Base-by-base conservation (phyloP, 2,888 invertebrate genomes). In the Nephrotoma flavescens region DNA sequence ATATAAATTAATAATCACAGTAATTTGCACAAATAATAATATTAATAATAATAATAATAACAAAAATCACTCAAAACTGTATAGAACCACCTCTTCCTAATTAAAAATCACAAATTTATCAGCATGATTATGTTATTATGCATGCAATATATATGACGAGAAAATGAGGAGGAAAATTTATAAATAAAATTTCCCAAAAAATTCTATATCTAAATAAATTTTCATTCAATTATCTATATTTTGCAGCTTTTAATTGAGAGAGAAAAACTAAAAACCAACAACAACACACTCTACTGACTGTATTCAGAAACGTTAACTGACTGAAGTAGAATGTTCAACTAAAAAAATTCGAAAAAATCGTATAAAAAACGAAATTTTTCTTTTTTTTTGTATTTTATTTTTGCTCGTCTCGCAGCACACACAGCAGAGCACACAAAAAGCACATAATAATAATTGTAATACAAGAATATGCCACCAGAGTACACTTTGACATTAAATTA, bases 221-320 rank as follows among this genome's bases (percentile, higher is more conserved):
- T 71, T 71, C 31, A 31, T 71, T 71, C 71, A 71, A 71, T 71
- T 71, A 71, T 71, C 71, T 71, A 71, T 44, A 44, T 44, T 71
- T 71, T 71, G 31, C 31, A 71, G 71, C 71, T 71, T 71, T 71
- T 71, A 71, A 84, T 84, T 84, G 84, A 84, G 84, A 84, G 42
- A 84, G 41, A 84, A 84, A 41, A 84, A 42, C n/a, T 15, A 84
- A 84, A 84, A 84, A 84, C 41, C 84, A 84, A 84, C 84, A 84
- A 84, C 84, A 42, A 84, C 42, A 42, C 84, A 84, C 84, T 85
- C 85, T 85, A 44, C 85, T 85, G 85, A 85, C 85, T 42, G n/a
- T 84, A 84, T 44, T 85, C 85, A 85, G 85, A 85, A 85, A 44
- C 85, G 85, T 85, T 85, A 85, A 85, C 85, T 85, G 85, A 85